Percentiles rank a stretch among this genome's conserved stretches.
phyloP scores from a whole-genome alignment of 2,113 vertebrate genomes.

The Tragulus kanchil region DNA sequence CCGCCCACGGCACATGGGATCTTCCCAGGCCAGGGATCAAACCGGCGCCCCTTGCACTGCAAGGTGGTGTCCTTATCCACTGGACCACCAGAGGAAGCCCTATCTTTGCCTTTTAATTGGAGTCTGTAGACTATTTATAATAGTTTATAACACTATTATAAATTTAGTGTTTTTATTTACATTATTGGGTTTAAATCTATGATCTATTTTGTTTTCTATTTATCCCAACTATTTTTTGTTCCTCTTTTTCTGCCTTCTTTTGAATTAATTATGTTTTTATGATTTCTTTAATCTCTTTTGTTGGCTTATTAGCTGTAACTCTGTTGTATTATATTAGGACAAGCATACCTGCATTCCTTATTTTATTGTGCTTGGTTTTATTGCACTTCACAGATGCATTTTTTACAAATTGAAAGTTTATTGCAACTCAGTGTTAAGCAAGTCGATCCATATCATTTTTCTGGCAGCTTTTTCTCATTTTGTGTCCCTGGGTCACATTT shows the following conservation, averaged over 20 bases:
- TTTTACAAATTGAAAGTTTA: neutral
- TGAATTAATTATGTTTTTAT: slow-evolving; percentile 48
- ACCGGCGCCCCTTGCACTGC: no score
- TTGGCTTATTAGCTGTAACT: slow-evolving; percentile 40
- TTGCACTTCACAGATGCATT: neutral
- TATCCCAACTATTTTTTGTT: slow-evolving; percentile 31
- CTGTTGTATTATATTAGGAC: neutral
- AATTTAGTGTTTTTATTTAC: slow-evolving; percentile 14
- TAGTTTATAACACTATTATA: neutral
- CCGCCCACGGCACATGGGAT: no score
- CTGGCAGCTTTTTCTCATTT: neutral
- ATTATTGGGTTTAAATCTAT: slow-evolving; percentile 26
- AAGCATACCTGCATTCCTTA: neutral
- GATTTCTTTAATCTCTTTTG: slow-evolving; percentile 29
- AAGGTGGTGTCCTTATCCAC: no score
- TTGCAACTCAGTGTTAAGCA: neutral
- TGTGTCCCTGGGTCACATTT: neutral
- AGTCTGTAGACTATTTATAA: neutral
- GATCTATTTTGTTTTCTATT: slow-evolving; percentile 16
- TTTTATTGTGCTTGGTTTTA: neutral
- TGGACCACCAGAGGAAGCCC: no score
- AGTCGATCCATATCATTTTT: neutral
- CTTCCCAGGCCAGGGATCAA: no score
- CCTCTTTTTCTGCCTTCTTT: neutral
- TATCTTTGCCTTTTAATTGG: slow-evolving; percentile 22